Evolutionary conservation across 1,140 invertebrate genomes (phyloP), one percentile per base, ranked within the genome.

Genomic region (Phymastichus coffea): DNA sequence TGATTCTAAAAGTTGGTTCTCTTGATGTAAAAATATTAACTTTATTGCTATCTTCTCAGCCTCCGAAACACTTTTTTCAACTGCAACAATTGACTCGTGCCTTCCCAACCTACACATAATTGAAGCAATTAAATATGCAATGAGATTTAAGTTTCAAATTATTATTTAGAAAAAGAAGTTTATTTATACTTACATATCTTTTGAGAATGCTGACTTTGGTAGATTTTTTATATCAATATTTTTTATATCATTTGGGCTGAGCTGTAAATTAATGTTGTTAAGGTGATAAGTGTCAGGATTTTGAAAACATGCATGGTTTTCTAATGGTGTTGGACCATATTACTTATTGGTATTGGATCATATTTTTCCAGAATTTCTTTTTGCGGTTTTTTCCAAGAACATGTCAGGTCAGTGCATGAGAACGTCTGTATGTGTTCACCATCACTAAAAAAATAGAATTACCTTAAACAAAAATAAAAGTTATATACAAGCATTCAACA

Each of bases 331-430:
- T 44, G 38, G 4, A 19, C 57, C 48, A 37, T 53, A 63, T 22
- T 63, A 25, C 10, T 52, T n/a, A n/a, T n/a, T 43, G 57, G 47
- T n/a, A 37, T 28, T 44, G 38, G 4, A 19, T 63, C 48, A 37
- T 53, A 63, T 22, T 63, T 22, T n/a, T 52, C n/a, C 12, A 63
- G 52, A 14, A 30, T 17, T 1, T 26, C 8, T 0, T 4, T 22
- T 10, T 25, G 54, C 20, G 20, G n/a, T 26, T 30, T 12, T 28
- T 38, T 52, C 60, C 54, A 63, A 6, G 17, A 26, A 48, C 55
- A 58, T 33, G 43, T 57, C 12, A 44, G 53, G 19, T 63, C 61
- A 15, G 61, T 63, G 44, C 40, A 53, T 1, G 54, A 57, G 22
- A 57, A 25, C 26, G 19, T 10, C 15, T 26, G 38, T 14, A 62